These are phyloP conservation scores for Chionodraco myersi DNA, from an alignment of 2,113 vertebrate species.

Conservation along the genomic window DNA sequence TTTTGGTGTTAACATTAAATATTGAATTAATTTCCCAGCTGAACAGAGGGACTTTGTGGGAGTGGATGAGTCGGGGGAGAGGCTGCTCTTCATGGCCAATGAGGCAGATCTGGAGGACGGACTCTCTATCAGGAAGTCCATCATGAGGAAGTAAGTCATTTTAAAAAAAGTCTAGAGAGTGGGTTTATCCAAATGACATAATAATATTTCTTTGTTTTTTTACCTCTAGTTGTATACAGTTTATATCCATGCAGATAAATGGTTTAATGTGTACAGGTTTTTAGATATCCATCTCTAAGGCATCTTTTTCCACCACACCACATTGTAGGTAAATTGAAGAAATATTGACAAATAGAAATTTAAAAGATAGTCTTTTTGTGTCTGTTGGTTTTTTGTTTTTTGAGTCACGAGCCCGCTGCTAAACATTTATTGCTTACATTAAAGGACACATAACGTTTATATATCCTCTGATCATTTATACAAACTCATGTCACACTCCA, in stretches of 20 bases:
- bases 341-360: too few species aligned
- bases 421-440: conserved; percentile 58
- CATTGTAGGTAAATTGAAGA: too few species aligned
- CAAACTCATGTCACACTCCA: conserved; percentile 24
- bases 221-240: neutral
- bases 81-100: conserved; percentile 98
- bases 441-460: conserved; percentile 42
- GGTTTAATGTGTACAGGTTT: too few species aligned
- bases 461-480: conserved; percentile 54
- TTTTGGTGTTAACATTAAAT: conserved; percentile 53
- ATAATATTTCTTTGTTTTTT: neutral
- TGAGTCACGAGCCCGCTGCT: conserved; percentile 44
- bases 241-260: neutral
- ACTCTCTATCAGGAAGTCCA: conserved; percentile 92
- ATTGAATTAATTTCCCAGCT: conserved; percentile 79
- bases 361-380: neutral
- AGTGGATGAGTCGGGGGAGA: conserved; percentile 92
- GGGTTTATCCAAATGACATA: neutral
- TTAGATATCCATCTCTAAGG: too few species aligned
- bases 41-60: conserved; percentile 98
- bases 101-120: conserved; percentile 98
- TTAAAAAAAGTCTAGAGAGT: neutral
- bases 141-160: conserved; percentile 92
- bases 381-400: conserved; percentile 63
- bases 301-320: too few species aligned